Evolutionary conservation across 2,797 vertebrate species (phyloP).

Genomic region (Muraenolepis orangiensis): DNA sequence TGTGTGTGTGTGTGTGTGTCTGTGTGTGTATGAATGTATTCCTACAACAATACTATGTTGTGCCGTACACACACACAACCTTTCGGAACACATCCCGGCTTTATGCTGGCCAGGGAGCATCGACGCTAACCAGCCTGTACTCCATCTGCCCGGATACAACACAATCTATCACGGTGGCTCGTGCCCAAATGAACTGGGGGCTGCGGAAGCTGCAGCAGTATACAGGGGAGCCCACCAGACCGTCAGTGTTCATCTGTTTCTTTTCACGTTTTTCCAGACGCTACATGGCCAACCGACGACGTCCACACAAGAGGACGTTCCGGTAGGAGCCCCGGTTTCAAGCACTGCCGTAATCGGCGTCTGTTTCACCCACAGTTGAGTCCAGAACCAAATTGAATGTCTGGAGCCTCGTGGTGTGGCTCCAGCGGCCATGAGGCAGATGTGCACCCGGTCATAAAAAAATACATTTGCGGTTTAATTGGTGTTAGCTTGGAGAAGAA

Average conservation of each 20-base stretch:
- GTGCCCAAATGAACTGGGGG: background rate
- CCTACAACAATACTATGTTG: too few species aligned
- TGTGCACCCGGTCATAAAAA: background rate
- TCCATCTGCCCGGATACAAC: conserved; percentile 1
- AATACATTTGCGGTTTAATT: background rate
- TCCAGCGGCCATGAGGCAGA: background rate
- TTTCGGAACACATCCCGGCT: background rate
- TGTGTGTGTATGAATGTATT: too few species aligned
- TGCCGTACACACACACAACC: too few species aligned
- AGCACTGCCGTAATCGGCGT: background rate
- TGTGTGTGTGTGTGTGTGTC: too few species aligned
- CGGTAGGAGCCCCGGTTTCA: background rate
- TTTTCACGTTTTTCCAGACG: background rate
- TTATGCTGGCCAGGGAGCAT: background rate
- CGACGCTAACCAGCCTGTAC: background rate
- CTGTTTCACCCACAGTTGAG: background rate
- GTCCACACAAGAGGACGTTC: background rate
- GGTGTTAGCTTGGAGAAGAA: conserved; percentile 10
- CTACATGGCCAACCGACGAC: background rate
- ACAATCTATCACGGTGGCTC: background rate
- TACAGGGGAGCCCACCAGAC: background rate
- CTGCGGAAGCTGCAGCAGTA: background rate
- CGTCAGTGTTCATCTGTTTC: background rate
- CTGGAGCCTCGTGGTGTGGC: background rate
- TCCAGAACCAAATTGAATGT: background rate